Evolutionary conservation across 2,113 vertebrate genomes (phyloP).

Genomic region (Sebastes schlegelii): DNA sequence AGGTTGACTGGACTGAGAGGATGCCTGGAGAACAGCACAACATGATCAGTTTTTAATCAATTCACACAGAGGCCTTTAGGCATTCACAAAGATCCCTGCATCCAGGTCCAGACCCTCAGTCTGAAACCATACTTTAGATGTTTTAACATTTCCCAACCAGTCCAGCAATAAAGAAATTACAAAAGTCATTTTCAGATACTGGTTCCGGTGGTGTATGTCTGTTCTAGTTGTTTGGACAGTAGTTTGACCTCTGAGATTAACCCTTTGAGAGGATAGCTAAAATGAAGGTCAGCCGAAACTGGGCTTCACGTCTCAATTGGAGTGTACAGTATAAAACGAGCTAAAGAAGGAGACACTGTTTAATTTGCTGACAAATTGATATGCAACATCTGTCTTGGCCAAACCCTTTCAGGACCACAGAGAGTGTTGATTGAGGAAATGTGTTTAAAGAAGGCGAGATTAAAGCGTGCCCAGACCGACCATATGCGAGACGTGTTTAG

Average conservation of each 20-base stretch:
- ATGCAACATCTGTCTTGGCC: slow-evolving; percentile 32
- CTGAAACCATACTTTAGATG: background rate
- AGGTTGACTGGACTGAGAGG: slow-evolving; percentile 90
- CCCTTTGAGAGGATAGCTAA: slow-evolving; percentile 41
- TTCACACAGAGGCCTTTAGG: background rate
- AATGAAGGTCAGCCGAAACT: slow-evolving; percentile 24
- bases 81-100: background rate
- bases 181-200: background rate
- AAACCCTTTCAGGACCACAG: background rate
- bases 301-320: background rate
- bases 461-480: slow-evolving; percentile 40
- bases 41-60: background rate
- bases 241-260: slow-evolving; percentile 68
- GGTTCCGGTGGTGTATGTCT: slow-evolving; percentile 4
- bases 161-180: background rate
- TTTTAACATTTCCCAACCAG: background rate
- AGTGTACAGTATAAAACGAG: slow-evolving; percentile 2
- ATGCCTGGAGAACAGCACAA: slow-evolving; percentile 83
- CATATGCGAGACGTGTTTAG: slow-evolving; percentile 63
- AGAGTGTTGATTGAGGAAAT: slow-evolving; percentile 34
- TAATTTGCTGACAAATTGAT: slow-evolving; percentile 9
- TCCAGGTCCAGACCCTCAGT: background rate
- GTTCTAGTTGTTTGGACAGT: slow-evolving; percentile 64
- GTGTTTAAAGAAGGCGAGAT: slow-evolving; percentile 60
- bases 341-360: background rate